Evolutionary conservation across 2,888 invertebrate genomes (phyloP), one percentile per base, ranked within the genome.

Genomic region (Orthosia gracilis): DNA sequence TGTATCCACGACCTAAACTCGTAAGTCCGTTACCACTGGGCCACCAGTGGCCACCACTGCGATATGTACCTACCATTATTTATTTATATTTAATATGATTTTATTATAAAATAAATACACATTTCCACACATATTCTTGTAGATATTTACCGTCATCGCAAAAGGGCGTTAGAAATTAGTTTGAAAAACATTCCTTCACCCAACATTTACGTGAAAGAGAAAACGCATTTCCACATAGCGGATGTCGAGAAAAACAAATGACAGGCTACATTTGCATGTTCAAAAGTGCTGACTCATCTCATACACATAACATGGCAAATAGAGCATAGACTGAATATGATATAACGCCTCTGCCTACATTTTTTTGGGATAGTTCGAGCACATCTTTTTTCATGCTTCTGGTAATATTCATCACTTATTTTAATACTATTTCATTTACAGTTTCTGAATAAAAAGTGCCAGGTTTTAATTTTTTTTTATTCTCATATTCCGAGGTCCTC

Each of bases 211-310:
- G 21, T 21, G 78, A 50, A 52, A 66, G 31, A 58, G 26, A 21
- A 78, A 66, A 65, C 68, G 52, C 76, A 74, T 78, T 78, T 82
- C 65, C 62, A 74, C 75, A 74, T 67, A 65, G 54, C 72, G 54
- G 21, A 68, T 61, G 78, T 78, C 73, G 26, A 67, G 63, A 65
- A 66, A 82, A 82, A 84, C 79, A 74, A 73, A 77, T 76, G 54
- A 80, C 68, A 63, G n/a, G 3, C 76, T 40, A 47, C 31, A 26
- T 74, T 72, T 58, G 50, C 65, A 58, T 55, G 54, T 63, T 58
- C 18, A 66, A 75, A 79, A 71, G 21, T 45, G 55, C 67, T 31
- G 18, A 13, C 4, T 61, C 67, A 70, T 61, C 21, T 3, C 62
- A 49, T 47, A 49, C 7, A 18, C 21, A 13, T 40, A 47, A 59